These are phyloP conservation scores for Molanna angustata DNA, from an alignment of 2,888 invertebrate species.

Conservation along the genomic window DNA sequence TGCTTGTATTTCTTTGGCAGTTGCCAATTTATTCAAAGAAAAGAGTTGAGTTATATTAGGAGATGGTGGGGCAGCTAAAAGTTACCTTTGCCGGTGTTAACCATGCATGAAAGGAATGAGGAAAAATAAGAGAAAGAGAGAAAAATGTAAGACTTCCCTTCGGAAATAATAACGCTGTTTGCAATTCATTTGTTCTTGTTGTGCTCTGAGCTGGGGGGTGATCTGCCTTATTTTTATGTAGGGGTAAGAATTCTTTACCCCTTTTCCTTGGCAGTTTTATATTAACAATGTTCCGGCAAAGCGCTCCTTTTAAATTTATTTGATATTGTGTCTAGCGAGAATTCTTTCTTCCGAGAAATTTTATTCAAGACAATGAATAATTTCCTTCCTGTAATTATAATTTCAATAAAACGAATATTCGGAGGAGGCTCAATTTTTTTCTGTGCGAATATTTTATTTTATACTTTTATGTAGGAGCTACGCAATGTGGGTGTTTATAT, in stretches of 20 bases:
- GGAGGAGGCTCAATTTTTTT: not conserved
- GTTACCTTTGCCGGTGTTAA: constrained; percentile 39
- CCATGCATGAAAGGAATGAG: constrained; percentile 55
- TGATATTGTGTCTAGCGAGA: constrained; percentile 28
- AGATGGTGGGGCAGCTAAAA: constrained; percentile 6
- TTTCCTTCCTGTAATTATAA: constrained; percentile 20
- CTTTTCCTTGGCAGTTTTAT: constrained; percentile 30
- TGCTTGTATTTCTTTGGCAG: constrained; percentile 38
- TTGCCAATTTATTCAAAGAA: constrained; percentile 49
- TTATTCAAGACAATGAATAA: constrained; percentile 24
- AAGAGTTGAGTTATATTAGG: constrained; percentile 2
- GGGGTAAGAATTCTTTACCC: constrained; percentile 24
- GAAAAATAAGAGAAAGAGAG: constrained; percentile 49
- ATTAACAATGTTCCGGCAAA: constrained; percentile 29
- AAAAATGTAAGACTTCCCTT: constrained; percentile 58
- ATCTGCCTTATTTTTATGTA: constrained; percentile 25
- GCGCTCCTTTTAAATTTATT: constrained; percentile 32
- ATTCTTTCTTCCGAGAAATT: constrained; percentile 22
- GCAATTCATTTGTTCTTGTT: constrained; percentile 53
- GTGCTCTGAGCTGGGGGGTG: constrained; percentile 13
- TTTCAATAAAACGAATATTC: constrained; percentile 16
- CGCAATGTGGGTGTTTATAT: no score
- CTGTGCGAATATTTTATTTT: not conserved
- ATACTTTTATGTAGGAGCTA: no score
- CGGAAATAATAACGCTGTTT: constrained; percentile 60